phyloP scores from a whole-genome alignment of 1,140 invertebrate genomes.

The Bombus consobrinus region DNA sequence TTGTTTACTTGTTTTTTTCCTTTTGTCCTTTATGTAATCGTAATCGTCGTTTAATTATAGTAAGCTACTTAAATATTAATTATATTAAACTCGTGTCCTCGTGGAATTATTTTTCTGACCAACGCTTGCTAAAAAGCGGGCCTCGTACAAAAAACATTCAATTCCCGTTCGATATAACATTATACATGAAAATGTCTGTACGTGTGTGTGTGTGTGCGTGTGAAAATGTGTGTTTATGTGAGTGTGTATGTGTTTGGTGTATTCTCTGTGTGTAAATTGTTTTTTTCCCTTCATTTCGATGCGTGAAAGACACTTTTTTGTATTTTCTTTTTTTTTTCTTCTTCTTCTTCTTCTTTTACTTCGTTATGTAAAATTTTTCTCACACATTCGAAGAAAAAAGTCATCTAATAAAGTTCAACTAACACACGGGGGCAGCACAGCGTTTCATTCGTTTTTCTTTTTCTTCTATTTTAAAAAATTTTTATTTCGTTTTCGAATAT shows the following conservation, averaged over 20 bases:
- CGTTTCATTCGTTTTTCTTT: slow-evolving; percentile 42
- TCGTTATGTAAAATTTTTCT: slow-evolving; percentile 62
- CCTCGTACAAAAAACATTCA: slow-evolving; percentile 73
- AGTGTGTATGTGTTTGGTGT: neutral
- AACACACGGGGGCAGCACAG: slow-evolving; percentile 58
- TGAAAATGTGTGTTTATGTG: neutral
- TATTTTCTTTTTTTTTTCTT: slow-evolving; percentile 9
- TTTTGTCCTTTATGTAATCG: slow-evolving; percentile 67
- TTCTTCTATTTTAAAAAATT: slow-evolving; percentile 2
- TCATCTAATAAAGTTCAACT: slow-evolving; percentile 55
- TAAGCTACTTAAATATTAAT: slow-evolving; percentile 78
- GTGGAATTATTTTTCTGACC: slow-evolving; percentile 65
- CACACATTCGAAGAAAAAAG: slow-evolving; percentile 56
- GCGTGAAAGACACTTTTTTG: slow-evolving; percentile 78
- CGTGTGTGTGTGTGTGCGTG: slow-evolving; percentile 18
- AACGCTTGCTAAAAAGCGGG: slow-evolving; percentile 35
- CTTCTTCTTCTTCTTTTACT: slow-evolving; percentile 56
- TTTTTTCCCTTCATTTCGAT: slow-evolving; percentile 63
- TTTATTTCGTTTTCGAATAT: slow-evolving; percentile 14
- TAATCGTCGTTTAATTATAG: slow-evolving; percentile 75
- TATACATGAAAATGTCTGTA: slow-evolving; percentile 76
- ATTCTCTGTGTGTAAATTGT: slow-evolving; percentile 19
- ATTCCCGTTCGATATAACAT: slow-evolving; percentile 74
- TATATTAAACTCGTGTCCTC: slow-evolving; percentile 63
- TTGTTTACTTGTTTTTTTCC: slow-evolving; percentile 51